Conservation (phyloP, 2,888 invertebrate species). For the Erpobdella octoculata region DNA sequence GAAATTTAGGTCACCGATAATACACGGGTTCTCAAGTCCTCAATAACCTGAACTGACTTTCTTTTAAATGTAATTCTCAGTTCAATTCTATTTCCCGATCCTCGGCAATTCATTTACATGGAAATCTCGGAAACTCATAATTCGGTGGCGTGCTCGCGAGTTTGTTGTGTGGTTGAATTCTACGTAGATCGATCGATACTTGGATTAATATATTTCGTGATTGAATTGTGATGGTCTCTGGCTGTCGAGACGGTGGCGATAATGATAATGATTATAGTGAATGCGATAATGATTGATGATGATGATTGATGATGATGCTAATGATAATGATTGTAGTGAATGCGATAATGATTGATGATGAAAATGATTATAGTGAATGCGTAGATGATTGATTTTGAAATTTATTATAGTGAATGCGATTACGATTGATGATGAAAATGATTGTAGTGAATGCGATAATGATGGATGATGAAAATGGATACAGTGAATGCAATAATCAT, state of each 20-base stretch:
- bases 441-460: background rate
- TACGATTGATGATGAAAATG: background rate
- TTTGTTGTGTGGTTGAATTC: no score
- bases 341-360: background rate
- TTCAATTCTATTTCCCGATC: no score
- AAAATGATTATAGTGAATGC: background rate
- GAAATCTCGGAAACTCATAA: no score
- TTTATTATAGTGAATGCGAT: background rate
- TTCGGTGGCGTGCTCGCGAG: no score
- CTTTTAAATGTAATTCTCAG: no score
- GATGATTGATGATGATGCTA: background rate
- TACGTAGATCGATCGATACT: no score
- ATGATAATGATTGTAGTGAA: background rate
- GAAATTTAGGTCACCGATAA: no score
- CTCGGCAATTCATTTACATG: no score
- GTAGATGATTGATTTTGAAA: background rate
- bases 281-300: no score
- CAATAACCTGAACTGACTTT: no score
- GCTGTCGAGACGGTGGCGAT: background rate
- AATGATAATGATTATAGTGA: background rate
- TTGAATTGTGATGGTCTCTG: background rate
- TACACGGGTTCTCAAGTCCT: no score
- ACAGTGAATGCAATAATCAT: background rate
- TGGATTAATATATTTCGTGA: background rate
- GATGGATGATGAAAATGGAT: background rate